Conservation (phyloP, 2,113 vertebrate species). For the Rhinolophus ferrumequinum region DNA sequence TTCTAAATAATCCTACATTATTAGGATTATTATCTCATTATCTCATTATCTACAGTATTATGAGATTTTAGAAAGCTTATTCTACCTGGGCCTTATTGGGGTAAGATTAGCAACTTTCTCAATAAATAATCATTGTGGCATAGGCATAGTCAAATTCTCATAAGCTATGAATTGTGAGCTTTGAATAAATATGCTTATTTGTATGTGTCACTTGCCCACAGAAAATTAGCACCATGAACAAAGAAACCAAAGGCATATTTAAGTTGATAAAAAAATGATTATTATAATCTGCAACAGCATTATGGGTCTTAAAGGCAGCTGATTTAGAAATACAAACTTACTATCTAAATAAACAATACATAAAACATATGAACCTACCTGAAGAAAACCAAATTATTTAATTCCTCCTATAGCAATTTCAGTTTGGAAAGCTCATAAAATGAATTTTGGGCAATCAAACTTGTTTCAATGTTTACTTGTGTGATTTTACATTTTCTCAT, state of each 20-base stretch:
- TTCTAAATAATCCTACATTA: not conserved
- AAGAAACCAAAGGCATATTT: slow-evolving; percentile 53
- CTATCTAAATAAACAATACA: not conserved
- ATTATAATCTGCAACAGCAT: not conserved
- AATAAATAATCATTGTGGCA: not conserved
- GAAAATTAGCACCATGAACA: slow-evolving; percentile 50
- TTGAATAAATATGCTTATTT: slow-evolving; percentile 30
- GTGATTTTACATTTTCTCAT: not conserved
- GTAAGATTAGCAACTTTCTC: not conserved
- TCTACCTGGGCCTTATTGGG: not conserved
- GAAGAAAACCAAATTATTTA: not conserved
- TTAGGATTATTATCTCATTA: too few species aligned
- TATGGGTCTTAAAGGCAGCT: not conserved
- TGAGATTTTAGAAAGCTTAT: not conserved
- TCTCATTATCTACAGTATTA: not conserved
- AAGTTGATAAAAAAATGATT: slow-evolving; percentile 56
- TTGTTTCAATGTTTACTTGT: not conserved
- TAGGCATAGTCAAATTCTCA: not conserved
- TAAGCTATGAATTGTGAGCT: not conserved
- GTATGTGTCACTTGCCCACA: slow-evolving; percentile 13
- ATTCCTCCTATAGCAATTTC: not conserved
- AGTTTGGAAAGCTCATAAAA: not conserved
- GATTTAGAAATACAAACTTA: not conserved
- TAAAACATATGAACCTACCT: not conserved
- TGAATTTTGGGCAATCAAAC: not conserved